Evolutionary conservation across 2,113 vertebrate genomes (phyloP), one percentile per base, ranked within the genome.

Genomic region (Castor canadensis): DNA sequence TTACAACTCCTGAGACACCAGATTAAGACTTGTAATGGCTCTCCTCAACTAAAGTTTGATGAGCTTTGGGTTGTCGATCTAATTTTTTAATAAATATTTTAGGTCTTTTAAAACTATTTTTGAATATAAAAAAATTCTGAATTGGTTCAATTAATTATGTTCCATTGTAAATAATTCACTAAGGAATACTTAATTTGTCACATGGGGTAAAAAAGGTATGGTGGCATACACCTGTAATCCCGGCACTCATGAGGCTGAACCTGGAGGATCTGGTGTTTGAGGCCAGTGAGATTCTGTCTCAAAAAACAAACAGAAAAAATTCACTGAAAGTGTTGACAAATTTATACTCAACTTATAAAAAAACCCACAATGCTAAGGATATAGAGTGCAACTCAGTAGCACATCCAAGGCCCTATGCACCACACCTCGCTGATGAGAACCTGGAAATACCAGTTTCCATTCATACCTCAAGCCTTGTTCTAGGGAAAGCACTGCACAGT

Each of bases 401-500:
- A 40, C 20, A 35, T 35, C 22, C 89, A 19, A 5, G 26, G n/a
- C n/a, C 77, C 22, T 22, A 1, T n/a, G 15, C 38, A 62, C 69
- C 52, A 49, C 38, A 56, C 72, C 67, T 88, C 20, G 30, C 13
- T 19, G 24, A 62, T 17, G 40, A 92, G 71, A 87, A 76, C 80
- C 95, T 87, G 40, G 64, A 94, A 94, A 95, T 26, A 86, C 79
- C 89, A 93, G 85, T 81, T 93, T 77, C 89, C 45, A 88, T 26
- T 54, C 73, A 66, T 45, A 32, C 3, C 75, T 73, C 85, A 83
- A 87, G 32, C 15, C 24, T 91, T 90, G 30, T 84, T 93, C 87
- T 9, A 47, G 58, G 10, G 56, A 93, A 73, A 77, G 32, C 38
- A 69, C 7, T 83, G 80, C 19, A 58, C 38, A n/a, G 17, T 22